Evolutionary conservation across 2,797 vertebrate species (phyloP).

Genomic region (Hyperoplus lanceolatus): DNA sequence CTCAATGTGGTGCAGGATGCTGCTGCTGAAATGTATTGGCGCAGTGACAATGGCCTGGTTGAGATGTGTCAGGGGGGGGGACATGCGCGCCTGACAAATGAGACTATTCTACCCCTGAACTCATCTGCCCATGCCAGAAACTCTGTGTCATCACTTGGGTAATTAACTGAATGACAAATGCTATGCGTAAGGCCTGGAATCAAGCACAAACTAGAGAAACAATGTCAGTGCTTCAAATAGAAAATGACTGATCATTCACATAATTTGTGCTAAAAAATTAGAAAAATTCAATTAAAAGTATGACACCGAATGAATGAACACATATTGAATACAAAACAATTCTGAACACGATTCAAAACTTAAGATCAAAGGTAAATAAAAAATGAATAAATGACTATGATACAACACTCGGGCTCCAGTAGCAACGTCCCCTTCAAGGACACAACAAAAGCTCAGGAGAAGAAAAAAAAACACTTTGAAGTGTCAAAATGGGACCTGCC

Average conservation of each 20-base stretch:
- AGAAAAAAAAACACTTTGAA: slow-evolving; percentile 66
- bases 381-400: slow-evolving; percentile 36
- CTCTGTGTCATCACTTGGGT: slow-evolving; percentile 54
- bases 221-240: slow-evolving; percentile 8
- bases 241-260: not conserved
- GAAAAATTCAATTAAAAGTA: not conserved
- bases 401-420: slow-evolving; percentile 25
- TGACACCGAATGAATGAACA: not conserved
- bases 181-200: slow-evolving; percentile 26
- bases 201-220: slow-evolving; percentile 21
- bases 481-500: slow-evolving; percentile 74
- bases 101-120: slow-evolving; percentile 58
- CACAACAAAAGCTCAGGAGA: slow-evolving; percentile 54
- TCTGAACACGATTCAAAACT: slow-evolving; percentile 23
- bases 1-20: slow-evolving; percentile 72
- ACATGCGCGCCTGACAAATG: slow-evolving; percentile 47
- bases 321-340: slow-evolving; percentile 6
- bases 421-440: slow-evolving; percentile 66
- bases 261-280: not conserved
- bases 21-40: slow-evolving; percentile 72
- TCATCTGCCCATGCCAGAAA: slow-evolving; percentile 51
- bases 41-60: slow-evolving; percentile 72
- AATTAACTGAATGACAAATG: slow-evolving; percentile 68
- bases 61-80: slow-evolving; percentile 62
- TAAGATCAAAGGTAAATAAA: slow-evolving; percentile 50